A percentile compares a stretch with the other conserved stretches of the same genome.
phyloP scores from a whole-genome alignment of 2,797 vertebrate species.

The Sciurus carolinensis region DNA sequence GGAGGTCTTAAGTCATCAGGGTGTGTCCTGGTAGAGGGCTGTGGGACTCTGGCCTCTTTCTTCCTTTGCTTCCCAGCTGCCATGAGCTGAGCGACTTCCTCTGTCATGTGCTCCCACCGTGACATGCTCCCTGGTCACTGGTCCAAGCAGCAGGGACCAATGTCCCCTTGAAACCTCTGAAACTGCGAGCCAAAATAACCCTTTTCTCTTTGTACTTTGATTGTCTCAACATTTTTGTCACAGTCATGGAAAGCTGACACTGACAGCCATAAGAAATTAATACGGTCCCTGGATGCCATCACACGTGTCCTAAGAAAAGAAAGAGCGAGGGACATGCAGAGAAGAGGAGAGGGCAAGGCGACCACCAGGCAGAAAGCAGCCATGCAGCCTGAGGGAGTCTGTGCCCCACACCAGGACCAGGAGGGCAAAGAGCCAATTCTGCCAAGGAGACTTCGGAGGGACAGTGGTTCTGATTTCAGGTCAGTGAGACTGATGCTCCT shows the following conservation, averaged over 20 bases:
- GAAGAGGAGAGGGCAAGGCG: accelerated
- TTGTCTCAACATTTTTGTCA: neutral
- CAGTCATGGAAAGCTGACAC: neutral
- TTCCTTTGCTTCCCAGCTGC: neutral
- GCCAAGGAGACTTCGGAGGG: accelerated
- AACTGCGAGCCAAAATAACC: no score
- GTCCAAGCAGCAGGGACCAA: neutral
- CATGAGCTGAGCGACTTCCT: neutral
- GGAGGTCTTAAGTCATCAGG: neutral
- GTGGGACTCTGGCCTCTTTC: neutral
- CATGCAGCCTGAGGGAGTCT: no score
- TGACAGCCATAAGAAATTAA: neutral
- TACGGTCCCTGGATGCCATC: no score
- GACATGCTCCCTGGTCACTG: no score
- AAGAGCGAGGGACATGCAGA: accelerated
- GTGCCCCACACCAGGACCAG: no score
- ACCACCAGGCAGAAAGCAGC: neutral
- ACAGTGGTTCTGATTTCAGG: neutral
- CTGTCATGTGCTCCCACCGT: no score
- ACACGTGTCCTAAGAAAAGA: neutral
- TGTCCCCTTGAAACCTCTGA: neutral
- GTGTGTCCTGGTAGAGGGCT: no score
- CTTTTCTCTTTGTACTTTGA: neutral
- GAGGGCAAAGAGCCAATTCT: neutral
- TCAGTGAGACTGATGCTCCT: no score